These are phyloP conservation scores for Lepidothrix coronata DNA, from an alignment of 2,113 vertebrate genomes.

Conservation along the genomic window DNA sequence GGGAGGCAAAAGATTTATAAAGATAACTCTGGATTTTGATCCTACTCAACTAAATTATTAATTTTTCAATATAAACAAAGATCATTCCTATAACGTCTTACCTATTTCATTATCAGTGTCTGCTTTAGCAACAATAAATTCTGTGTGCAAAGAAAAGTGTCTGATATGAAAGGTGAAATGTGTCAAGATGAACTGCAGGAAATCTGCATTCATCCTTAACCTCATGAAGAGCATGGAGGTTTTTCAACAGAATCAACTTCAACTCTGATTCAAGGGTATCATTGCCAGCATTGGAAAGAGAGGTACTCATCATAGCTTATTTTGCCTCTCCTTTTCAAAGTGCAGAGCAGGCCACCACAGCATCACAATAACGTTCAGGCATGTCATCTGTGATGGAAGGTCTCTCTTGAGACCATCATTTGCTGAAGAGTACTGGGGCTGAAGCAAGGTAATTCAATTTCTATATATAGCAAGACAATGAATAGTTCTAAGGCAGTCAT, in stretches of 20 bases:
- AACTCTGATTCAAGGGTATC: neutral
- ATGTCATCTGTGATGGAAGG: neutral
- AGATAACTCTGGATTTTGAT: neutral
- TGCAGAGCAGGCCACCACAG: neutral
- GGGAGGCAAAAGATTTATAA: neutral
- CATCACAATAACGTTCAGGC: neutral
- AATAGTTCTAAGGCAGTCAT: neutral
- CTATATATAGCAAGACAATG: neutral
- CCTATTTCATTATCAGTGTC: neutral
- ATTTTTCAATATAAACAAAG: neutral
- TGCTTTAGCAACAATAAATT: neutral
- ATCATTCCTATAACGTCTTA: neutral
- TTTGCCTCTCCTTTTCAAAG: neutral
- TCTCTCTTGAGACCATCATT: neutral
- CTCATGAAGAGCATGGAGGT: neutral
- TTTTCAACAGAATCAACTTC: neutral
- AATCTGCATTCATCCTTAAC: neutral
- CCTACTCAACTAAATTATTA: neutral
- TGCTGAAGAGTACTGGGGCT: neutral
- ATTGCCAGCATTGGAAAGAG: neutral
- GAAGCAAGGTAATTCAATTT: neutral
- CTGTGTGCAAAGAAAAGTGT: neutral
- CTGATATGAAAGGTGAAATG: neutral
- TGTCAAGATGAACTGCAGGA: neutral
- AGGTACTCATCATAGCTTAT: neutral